Percentiles rank a stretch among this genome's conserved stretches.
Conservation (phyloP, 2,797 vertebrate genomes). For the Catamblyrhynchus diadema region DNA sequence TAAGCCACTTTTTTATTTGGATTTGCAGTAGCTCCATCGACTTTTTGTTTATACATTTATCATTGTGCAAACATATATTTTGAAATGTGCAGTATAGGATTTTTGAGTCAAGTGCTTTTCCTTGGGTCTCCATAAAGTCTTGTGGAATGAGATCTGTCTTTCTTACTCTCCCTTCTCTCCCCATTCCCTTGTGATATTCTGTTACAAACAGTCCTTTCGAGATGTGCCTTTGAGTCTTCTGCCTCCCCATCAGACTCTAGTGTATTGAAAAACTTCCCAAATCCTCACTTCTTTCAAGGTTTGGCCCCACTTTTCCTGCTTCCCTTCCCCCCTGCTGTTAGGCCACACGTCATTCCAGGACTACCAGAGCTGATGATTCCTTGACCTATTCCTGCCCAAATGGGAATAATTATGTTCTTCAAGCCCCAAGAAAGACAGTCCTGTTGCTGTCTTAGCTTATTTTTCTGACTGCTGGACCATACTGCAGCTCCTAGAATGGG, state of each 20-base stretch:
- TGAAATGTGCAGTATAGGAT: neutral
- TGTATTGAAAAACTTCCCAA: neutral
- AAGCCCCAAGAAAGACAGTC: neutral
- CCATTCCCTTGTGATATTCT: accelerated
- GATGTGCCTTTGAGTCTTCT: neutral
- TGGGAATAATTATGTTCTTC: neutral
- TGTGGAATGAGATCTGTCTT: neutral
- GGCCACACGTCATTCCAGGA: too few relatives aligned
- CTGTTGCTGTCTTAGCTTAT: neutral
- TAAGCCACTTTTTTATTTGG: constrained; percentile 59
- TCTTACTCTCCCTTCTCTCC: neutral
- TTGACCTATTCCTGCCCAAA: neutral
- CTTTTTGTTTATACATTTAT: constrained; percentile 56
- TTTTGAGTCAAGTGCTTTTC: constrained; percentile 15
- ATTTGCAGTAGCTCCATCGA: constrained; percentile 47
- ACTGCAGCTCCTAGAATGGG: neutral
- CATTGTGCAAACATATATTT: constrained; percentile 33
- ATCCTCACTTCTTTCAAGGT: neutral
- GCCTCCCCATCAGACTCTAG: neutral
- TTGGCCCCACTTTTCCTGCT: neutral
- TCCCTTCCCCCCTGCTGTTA: neutral
- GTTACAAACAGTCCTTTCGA: neutral
- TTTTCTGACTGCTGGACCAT: neutral
- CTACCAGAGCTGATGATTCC: neutral
- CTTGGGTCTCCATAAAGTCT: neutral